Evolutionary conservation across 1,140 invertebrate species (phyloP), one percentile per base, ranked within the genome.

Genomic region (Maconellicoccus hirsutus): DNA sequence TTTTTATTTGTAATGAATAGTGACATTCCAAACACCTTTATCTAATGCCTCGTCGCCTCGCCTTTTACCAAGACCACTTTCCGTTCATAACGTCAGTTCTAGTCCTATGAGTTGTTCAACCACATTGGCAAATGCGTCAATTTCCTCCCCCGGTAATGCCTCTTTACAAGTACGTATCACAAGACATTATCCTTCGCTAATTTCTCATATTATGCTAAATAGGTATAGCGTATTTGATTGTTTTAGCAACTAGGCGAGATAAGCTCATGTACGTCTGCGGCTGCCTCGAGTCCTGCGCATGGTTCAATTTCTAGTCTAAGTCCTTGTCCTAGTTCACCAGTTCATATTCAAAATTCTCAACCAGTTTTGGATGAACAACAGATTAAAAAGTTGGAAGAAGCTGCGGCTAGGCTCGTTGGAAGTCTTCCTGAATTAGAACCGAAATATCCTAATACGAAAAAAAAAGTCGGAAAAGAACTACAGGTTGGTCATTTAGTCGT

Each of bases 381-480:
- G 80, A 89, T 97, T 59, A 83, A 86, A 59, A 87, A 91, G 75
- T 83, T 98, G 52, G 87, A 91, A 0, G 85, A 89, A 21, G 89
- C 90, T 0, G 94, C 93, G 1, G 84, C 91, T 74, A 86, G 88
- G 75, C 84, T 97, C 22, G 89, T 90, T 66, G 86, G 89, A 77
- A 88, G 88, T 74, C 80, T 97, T 74, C 92, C 93, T 16, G 87
- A 88, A 33, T 84, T 92, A 73, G 91, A 96, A 77, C 90, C 92
- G 1, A 93, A 94, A 76, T 89, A 90, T 0, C 88, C 91, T 74
- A 94, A 91, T 75, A 88, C 89, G 66, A 96, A 96, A 82, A 96
- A 95, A 81, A 77, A 77, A 73, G 89, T 94, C 75, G 93, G 90
- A 77, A 93, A 92, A 80, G 94, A 97, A 77, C 82, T 96, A 73